Percentiles rank a stretch among this genome's conserved stretches.
Evolutionary conservation across 2,888 invertebrate species (phyloP).

Genomic region (Calliphora vomitoria): DNA sequence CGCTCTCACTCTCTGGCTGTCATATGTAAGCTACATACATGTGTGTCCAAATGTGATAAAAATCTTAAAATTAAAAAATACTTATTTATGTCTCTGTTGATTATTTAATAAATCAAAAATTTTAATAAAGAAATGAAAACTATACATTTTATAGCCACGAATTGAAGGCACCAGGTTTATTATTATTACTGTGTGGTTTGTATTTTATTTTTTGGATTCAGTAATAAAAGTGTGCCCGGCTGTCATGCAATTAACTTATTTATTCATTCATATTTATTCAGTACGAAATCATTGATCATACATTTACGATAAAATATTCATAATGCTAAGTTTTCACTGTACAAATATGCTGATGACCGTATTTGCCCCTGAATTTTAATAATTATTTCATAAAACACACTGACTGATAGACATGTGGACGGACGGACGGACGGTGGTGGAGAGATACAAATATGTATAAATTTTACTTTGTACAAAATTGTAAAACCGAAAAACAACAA

Average conservation of each 20-base stretch:
- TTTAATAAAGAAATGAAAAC: not conserved
- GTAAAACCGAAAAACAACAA: constrained; percentile 9
- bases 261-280: constrained; percentile 66
- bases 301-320: constrained; percentile 57
- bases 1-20: constrained; percentile 15
- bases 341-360: constrained; percentile 67
- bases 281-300: constrained; percentile 49
- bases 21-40: not conserved
- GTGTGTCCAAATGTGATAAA: constrained; percentile 1
- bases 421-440: not conserved
- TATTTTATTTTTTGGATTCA: constrained; percentile 13
- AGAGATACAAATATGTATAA: constrained; percentile 27
- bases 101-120: constrained; percentile 31
- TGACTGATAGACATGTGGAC: not conserved
- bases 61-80: constrained; percentile 25
- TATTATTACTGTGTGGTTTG: not conserved
- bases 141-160: constrained; percentile 18
- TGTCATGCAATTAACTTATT: constrained; percentile 64
- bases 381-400: constrained; percentile 51
- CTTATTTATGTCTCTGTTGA: constrained; percentile 28
- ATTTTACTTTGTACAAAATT: constrained; percentile 48
- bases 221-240: constrained; percentile 51
- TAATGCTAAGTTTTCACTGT: constrained; percentile 37
- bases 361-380: constrained; percentile 69
- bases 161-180: constrained; percentile 30